Evolutionary conservation across 1,140 invertebrate species (phyloP), one percentile per base, ranked within the genome.

Genomic region (Eufriesea mexicana): DNA sequence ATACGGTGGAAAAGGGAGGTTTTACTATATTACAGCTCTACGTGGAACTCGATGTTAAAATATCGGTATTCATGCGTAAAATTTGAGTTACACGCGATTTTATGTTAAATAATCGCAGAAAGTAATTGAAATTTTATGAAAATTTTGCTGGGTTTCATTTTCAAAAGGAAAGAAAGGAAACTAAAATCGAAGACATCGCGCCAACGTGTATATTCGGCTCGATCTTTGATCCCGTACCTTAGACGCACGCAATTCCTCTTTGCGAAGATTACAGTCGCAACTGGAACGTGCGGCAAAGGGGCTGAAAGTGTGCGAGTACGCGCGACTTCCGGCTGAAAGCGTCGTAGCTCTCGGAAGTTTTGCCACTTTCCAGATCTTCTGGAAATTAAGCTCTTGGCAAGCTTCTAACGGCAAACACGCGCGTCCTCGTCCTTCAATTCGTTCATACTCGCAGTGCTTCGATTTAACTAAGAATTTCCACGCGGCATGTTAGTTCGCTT

Each of bases 381-480:
- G 12, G 18, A 78, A 70, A 79, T 79, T 70, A 79, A 70, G 64
- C 66, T 35, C 23, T 45, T 51, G 7, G 35, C 49, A 20, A 55
- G 74, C 61, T 45, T 42, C 47, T 49, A 66, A 51, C 74, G 61
- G 28, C 51, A 55, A 67, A 77, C 16, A 62, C 68, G 47, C 54
- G 59, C 68, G 49, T 71, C 25, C 68, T 23, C 5, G 10, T 54
- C 68, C 25, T 25, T 25, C 68, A 42, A 57, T 62, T 23, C 20
- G 47, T 14, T 12, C n/a, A 20, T 23, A 42, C n/a, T 25, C 16
- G 7, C 45, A n/a, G 20, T 25, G 42, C 80, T 82, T 75, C 80
- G 73, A 76, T 72, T 68, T 76, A 86, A 84, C 66, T 86, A 79
- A 74, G 51, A 73, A 84, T 59, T 81, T 76, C 83, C 67, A 42